Conservation (phyloP, 2,113 vertebrate species). For the Choloepus hoffmanni region DNA sequence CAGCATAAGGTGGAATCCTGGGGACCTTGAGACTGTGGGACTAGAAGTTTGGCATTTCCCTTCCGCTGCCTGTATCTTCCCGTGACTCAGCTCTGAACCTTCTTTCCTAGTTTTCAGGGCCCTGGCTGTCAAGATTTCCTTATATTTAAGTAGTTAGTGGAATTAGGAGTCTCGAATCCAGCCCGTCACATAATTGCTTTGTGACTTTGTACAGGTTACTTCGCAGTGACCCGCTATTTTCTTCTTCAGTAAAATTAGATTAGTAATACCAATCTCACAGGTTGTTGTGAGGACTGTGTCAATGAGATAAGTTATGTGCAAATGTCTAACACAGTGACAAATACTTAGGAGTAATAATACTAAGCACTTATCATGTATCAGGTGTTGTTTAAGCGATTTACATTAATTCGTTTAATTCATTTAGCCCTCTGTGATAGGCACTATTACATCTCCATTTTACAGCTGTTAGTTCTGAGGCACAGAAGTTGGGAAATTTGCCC, state of each 20-base stretch:
- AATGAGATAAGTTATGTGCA: background rate
- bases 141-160: conserved; percentile 35
- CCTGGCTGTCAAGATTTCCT: background rate
- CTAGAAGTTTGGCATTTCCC: background rate
- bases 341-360: background rate
- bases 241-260: conserved; percentile 5
- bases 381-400: background rate
- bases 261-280: background rate
- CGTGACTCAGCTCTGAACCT: background rate
- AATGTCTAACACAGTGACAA: background rate
- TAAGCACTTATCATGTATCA: background rate
- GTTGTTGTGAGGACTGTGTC: conserved; percentile 24
- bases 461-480: background rate
- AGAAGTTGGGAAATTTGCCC: conserved; percentile 34
- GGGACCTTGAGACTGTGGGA: background rate
- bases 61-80: background rate
- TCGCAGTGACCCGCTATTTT: background rate
- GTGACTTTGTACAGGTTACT: conserved; percentile 30
- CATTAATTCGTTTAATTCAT: background rate
- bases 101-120: background rate
- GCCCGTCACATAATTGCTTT: background rate
- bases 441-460: background rate
- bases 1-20: background rate
- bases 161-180: background rate
- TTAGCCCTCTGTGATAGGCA: background rate